Evolutionary conservation across 1,140 invertebrate genomes (phyloP).

Genomic region (Calephelis virginiensis): DNA sequence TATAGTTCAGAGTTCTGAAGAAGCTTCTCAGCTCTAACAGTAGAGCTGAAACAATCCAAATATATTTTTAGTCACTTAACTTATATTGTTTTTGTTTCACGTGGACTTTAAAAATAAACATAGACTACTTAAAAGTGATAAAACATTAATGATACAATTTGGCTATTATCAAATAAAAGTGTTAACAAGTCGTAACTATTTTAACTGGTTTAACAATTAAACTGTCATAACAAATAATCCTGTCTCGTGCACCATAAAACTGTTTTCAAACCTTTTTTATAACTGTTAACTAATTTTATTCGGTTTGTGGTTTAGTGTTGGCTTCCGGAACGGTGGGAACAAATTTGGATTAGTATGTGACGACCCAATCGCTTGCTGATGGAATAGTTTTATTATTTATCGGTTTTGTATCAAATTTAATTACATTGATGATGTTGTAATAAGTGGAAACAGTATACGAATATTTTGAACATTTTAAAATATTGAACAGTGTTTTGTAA

Average conservation of each 20-base stretch:
- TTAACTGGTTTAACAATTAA: slow-evolving; percentile 4
- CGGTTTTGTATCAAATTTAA: too few relatives aligned
- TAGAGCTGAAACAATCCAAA: not conserved
- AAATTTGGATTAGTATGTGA: too few relatives aligned
- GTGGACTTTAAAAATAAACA: not conserved
- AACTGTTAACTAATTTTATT: not conserved
- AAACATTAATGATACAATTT: not conserved
- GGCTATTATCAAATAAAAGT: not conserved
- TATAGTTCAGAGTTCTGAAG: too few relatives aligned
- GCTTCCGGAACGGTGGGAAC: not conserved
- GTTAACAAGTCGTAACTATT: slow-evolving; percentile 12
- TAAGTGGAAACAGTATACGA: too few relatives aligned
- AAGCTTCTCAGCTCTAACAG: too few relatives aligned
- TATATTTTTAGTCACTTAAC: not conserved
- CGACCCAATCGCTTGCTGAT: too few relatives aligned
- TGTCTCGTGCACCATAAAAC: slow-evolving; percentile 3
- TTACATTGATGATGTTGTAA: too few relatives aligned
- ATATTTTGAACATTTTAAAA: too few relatives aligned
- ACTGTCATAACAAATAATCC: slow-evolving; percentile 4
- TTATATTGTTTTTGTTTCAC: not conserved
- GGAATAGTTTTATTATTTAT: too few relatives aligned
- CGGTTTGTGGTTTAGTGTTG: not conserved
- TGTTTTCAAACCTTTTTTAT: not conserved
- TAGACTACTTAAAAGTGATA: not conserved
- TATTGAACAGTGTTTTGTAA: too few relatives aligned